Evolutionary conservation across 2,797 vertebrate species (phyloP).

Genomic region (Pyrrhura leucotis): DNA sequence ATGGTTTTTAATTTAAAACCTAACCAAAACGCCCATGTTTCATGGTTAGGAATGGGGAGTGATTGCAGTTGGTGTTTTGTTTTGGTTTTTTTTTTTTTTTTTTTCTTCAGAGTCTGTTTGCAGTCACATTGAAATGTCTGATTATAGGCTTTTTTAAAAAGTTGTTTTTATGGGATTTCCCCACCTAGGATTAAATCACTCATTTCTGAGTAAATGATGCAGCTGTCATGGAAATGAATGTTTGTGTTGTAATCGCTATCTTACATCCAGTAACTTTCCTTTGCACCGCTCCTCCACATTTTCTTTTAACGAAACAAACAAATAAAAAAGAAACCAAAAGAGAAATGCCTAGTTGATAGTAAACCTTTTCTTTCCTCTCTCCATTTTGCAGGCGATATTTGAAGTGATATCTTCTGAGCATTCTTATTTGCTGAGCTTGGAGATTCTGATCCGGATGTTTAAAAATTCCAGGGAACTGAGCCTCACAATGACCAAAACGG

Average conservation of each 20-base stretch:
- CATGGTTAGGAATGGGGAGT: not conserved
- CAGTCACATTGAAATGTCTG: not conserved
- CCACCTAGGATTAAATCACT: not conserved
- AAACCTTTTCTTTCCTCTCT: not conserved
- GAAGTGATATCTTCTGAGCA: conserved; percentile 98
- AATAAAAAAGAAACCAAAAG: not conserved
- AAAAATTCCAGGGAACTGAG: conserved; percentile 91
- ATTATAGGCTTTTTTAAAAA: accelerated
- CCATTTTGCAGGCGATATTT: conserved; percentile 88
- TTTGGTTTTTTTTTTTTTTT: too few relatives aligned
- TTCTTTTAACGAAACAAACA: not conserved
- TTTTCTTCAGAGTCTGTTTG: not conserved
- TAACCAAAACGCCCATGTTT: not conserved
- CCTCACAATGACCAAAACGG: conserved; percentile 93
- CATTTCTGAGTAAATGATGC: not conserved
- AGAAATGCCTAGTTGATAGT: not conserved
- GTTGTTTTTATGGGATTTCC: not conserved
- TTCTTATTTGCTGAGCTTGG: conserved; percentile 95
- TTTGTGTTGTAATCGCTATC: not conserved
- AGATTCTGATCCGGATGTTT: conserved; percentile 95
- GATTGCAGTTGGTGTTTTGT: not conserved
- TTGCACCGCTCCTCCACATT: not conserved
- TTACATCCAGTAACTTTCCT: not conserved
- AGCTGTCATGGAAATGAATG: accelerated
- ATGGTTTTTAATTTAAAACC: not conserved